These are phyloP conservation scores for Orchesella cincta DNA, from an alignment of 1,140 invertebrate species.

Conservation along the genomic window DNA sequence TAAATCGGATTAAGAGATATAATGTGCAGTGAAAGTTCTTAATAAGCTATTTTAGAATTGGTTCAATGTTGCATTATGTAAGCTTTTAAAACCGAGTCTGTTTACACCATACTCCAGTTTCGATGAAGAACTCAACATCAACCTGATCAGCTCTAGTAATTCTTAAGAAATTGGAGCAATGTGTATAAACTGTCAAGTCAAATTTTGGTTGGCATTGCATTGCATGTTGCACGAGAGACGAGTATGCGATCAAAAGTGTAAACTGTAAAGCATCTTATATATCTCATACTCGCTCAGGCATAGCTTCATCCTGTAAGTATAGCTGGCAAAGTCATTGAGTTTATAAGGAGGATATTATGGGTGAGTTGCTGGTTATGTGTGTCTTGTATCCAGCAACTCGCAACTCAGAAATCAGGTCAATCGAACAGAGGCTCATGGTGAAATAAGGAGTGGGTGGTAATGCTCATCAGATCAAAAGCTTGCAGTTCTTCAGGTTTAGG, in stretches of 20 bases:
- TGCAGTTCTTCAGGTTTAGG: slow-evolving; percentile 40
- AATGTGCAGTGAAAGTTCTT: too few species aligned
- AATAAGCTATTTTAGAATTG: too few species aligned
- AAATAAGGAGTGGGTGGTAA: slow-evolving; percentile 46
- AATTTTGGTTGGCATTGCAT: not conserved
- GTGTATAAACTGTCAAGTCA: not conserved
- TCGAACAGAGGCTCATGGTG: slow-evolving; percentile 43
- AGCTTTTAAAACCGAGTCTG: too few species aligned
- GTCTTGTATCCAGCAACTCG: not conserved
- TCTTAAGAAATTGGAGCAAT: too few species aligned
- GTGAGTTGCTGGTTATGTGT: not conserved
- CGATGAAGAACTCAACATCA: too few species aligned
- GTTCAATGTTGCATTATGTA: too few species aligned
- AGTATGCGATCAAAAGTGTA: not conserved
- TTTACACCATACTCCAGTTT: too few species aligned
- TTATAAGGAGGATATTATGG: not conserved
- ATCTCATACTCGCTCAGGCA: not conserved
- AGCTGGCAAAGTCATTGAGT: not conserved
- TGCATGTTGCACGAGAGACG: too few species aligned
- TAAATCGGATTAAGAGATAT: too few species aligned
- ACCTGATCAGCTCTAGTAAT: too few species aligned
- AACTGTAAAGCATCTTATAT: not conserved
- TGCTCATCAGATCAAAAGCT: slow-evolving; percentile 40
- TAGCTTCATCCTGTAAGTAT: not conserved
- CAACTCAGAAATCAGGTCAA: slow-evolving; percentile 48